A percentile compares a stretch with the other conserved stretches of the same genome.
Conservation (phyloP, 1,140 invertebrate genomes). For the Hycleus cichorii region DNA sequence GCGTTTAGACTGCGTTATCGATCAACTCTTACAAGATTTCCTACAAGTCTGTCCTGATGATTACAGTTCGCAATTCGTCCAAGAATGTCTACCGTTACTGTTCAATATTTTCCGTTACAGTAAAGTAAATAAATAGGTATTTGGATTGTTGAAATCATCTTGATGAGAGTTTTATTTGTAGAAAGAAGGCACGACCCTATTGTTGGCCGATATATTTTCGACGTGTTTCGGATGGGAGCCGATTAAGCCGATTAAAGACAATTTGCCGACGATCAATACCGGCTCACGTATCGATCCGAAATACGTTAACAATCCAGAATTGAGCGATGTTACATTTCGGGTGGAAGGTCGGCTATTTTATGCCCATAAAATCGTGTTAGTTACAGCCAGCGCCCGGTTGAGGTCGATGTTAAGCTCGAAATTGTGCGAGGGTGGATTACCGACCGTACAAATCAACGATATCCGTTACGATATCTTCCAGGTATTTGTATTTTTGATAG, state of each 20-base stretch:
- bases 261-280: slow-evolving; percentile 45
- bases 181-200: slow-evolving; percentile 81
- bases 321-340: slow-evolving; percentile 84
- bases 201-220: slow-evolving; percentile 82
- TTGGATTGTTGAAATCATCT: too few species aligned
- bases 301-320: slow-evolving; percentile 86
- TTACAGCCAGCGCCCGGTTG: slow-evolving; percentile 80
- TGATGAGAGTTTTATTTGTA: slow-evolving; percentile 38
- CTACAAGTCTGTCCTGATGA: slow-evolving; percentile 76
- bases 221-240: slow-evolving; percentile 82
- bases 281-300: slow-evolving; percentile 77
- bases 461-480: slow-evolving; percentile 88
- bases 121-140: slow-evolving; percentile 53
- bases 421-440: slow-evolving; percentile 65
- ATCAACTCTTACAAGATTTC: slow-evolving; percentile 84
- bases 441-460: slow-evolving; percentile 86
- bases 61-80: slow-evolving; percentile 82
- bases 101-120: slow-evolving; percentile 86
- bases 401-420: slow-evolving; percentile 79
- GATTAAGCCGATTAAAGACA: slow-evolving; percentile 69
- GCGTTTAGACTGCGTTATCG: slow-evolving; percentile 76
- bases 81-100: slow-evolving; percentile 80
- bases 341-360: slow-evolving; percentile 89
- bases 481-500: slow-evolving; percentile 44
- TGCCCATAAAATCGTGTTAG: slow-evolving; percentile 87